phyloP scores from a whole-genome alignment of 2,888 invertebrate genomes.

The Stenchaetothrips biformis region DNA sequence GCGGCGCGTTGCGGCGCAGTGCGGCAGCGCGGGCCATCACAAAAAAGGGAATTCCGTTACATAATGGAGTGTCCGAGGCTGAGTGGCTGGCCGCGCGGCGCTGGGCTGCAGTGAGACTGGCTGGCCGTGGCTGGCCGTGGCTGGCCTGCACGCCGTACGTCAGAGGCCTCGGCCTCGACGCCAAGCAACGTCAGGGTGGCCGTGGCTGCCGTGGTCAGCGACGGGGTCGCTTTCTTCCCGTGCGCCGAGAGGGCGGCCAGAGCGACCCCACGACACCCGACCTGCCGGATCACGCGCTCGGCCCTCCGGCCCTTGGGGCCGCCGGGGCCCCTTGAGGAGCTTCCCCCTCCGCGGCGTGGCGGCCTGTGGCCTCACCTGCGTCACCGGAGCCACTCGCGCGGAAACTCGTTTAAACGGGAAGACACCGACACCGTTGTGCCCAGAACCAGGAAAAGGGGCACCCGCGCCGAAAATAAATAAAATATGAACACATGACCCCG shows the following conservation, averaged over 20 bases:
- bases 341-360: not conserved
- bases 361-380: not conserved
- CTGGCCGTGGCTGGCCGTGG: too few species aligned
- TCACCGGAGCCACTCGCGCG: not conserved
- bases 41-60: not conserved
- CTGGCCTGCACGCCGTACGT: too few species aligned
- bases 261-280: too few species aligned
- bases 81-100: not conserved
- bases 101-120: too few species aligned
- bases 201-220: not conserved
- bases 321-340: not conserved
- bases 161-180: too few species aligned
- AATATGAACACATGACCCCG: constrained; percentile 62
- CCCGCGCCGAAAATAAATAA: not conserved
- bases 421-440: not conserved
- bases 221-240: not conserved
- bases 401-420: not conserved
- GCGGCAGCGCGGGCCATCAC: not conserved
- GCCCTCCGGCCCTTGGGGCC: too few species aligned
- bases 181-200: too few species aligned
- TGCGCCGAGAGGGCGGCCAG: too few species aligned
- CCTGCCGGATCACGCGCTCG: too few species aligned
- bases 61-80: not conserved
- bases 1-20: not conserved
- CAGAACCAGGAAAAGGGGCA: not conserved